Evolutionary conservation across 2,113 vertebrate genomes (phyloP).

Genomic region (Sialia sialis): DNA sequence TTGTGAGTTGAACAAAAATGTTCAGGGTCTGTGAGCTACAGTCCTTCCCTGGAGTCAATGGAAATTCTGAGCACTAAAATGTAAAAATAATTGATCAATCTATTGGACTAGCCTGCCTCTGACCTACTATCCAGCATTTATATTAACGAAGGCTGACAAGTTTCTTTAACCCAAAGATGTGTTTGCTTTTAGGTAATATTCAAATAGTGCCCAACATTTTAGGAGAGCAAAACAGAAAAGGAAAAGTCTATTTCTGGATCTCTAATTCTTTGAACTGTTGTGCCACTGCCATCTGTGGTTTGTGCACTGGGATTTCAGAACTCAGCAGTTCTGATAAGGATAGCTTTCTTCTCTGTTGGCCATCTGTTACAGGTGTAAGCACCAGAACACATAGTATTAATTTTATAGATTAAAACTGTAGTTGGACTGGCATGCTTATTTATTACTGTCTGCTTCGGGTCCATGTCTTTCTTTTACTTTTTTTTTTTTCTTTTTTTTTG

Average conservation of each 20-base stretch:
- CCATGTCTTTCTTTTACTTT: background rate
- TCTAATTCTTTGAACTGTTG: background rate
- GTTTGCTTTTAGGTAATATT: constrained; percentile 1
- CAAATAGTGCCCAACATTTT: background rate
- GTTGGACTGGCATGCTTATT: background rate
- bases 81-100: background rate
- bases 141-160: background rate
- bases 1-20: background rate
- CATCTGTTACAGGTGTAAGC: constrained; percentile 65
- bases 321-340: background rate
- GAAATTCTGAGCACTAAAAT: background rate
- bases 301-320: constrained; percentile 40
- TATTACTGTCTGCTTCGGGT: background rate
- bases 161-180: background rate
- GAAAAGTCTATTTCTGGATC: background rate
- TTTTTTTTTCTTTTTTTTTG: no score
- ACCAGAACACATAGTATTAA: background rate
- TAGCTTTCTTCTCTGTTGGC: constrained; percentile 32
- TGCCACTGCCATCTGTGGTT: constrained; percentile 55
- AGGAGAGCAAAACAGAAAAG: background rate
- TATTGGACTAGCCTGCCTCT: background rate
- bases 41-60: background rate
- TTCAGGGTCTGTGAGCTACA: background rate
- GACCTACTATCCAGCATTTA: background rate
- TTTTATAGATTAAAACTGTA: constrained; percentile 42